These are phyloP conservation scores for Cephus rjabovi DNA, from an alignment of 2,888 invertebrate genomes.

Conservation along the genomic window DNA sequence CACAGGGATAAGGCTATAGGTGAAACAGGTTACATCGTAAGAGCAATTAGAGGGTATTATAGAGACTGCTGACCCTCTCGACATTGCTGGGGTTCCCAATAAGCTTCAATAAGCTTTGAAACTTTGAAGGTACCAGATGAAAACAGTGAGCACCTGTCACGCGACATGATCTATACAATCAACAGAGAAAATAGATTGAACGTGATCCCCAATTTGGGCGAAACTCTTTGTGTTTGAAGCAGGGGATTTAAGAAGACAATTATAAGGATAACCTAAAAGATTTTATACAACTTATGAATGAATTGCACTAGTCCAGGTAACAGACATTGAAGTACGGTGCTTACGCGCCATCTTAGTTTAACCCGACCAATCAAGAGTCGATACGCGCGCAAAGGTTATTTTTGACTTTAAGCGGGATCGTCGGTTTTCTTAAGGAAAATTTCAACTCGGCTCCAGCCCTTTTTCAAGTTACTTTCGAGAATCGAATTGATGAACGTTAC, in stretches of 20 bases:
- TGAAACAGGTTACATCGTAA: slow-evolving; percentile 36
- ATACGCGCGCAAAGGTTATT: background rate
- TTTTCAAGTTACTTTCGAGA: background rate
- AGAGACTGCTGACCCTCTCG: slow-evolving; percentile 14
- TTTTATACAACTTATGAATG: background rate
- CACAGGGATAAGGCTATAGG: slow-evolving; percentile 28
- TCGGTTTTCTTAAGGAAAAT: background rate
- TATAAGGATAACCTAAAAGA: background rate
- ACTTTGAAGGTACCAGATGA: slow-evolving; percentile 15
- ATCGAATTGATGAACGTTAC: background rate
- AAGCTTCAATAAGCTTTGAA: slow-evolving; percentile 19
- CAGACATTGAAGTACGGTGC: background rate
- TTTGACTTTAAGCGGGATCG: background rate
- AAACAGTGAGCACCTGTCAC: slow-evolving; percentile 16
- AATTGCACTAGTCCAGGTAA: background rate
- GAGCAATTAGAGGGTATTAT: slow-evolving; percentile 55
- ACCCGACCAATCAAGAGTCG: background rate
- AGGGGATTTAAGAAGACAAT: background rate
- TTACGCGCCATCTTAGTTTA: background rate
- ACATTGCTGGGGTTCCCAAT: slow-evolving; percentile 13
- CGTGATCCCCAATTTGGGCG: background rate
- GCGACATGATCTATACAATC: background rate
- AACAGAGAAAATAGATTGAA: background rate
- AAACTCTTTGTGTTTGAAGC: background rate
- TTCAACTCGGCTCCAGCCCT: background rate